Evolutionary conservation across 1,140 invertebrate genomes (phyloP).

Genomic region (Helicoverpa zea): DNA sequence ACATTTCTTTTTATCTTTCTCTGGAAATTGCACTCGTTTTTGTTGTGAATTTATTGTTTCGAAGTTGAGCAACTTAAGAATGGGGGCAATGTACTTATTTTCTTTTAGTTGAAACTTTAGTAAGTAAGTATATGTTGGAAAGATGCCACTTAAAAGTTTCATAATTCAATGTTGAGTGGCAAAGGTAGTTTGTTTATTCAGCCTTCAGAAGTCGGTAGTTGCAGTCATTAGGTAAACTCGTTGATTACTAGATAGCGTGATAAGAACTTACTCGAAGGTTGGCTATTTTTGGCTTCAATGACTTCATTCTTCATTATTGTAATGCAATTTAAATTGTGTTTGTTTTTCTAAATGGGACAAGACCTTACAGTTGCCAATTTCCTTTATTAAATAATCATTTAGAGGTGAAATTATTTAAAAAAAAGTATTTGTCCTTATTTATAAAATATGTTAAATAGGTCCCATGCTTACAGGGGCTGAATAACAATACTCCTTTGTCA

Average conservation of each 20-base stretch:
- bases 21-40: too few species aligned
- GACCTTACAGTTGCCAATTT: too few species aligned
- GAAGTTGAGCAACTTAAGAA: neutral
- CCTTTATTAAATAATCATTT: too few species aligned
- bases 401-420: too few species aligned
- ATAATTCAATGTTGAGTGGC: constrained; percentile 10
- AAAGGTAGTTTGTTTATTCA: constrained; percentile 4
- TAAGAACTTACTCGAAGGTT: constrained; percentile 1
- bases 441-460: too few species aligned
- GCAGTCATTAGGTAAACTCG: constrained; percentile 24
- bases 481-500: too few species aligned
- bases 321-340: too few species aligned
- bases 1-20: neutral
- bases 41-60: neutral
- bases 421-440: too few species aligned
- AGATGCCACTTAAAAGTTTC: constrained; percentile 1
- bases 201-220: neutral
- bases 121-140: neutral
- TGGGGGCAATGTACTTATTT: neutral
- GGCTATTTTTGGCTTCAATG: constrained; percentile 16
- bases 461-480: too few species aligned
- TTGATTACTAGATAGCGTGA: constrained; percentile 38
- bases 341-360: too few species aligned
- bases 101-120: neutral
- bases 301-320: constrained; percentile 10